Evolutionary conservation across 2,888 invertebrate genomes (phyloP).

Genomic region (Dryomyza anilis): DNA sequence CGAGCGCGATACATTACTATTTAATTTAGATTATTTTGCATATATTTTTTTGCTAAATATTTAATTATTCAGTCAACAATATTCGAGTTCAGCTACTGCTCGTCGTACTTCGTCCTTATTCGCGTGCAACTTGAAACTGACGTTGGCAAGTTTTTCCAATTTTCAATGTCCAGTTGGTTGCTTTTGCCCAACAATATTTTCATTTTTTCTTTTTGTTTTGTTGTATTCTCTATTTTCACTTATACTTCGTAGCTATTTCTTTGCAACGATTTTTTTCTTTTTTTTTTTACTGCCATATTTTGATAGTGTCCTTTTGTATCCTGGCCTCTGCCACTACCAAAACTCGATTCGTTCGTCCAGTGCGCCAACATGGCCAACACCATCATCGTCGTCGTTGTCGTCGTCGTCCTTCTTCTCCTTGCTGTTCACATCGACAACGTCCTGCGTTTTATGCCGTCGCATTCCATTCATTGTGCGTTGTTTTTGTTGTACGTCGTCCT

Average conservation of each 20-base stretch:
- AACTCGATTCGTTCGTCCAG: constrained; percentile 17
- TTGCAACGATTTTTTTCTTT: too few relatives aligned
- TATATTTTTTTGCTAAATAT: too few relatives aligned
- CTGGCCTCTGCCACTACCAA: constrained; percentile 17
- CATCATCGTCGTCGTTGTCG: neutral
- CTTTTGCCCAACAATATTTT: constrained; percentile 11
- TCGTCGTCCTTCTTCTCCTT: neutral
- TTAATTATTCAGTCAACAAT: too few relatives aligned
- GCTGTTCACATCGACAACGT: neutral
- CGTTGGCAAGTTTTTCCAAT: constrained; percentile 9
- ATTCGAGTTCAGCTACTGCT: neutral
- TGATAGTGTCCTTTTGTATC: constrained; percentile 27
- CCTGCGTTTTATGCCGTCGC: too few relatives aligned
- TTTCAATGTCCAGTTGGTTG: constrained; percentile 27
- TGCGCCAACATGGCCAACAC: constrained; percentile 1
- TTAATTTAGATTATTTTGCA: neutral
- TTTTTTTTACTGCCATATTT: constrained; percentile 20
- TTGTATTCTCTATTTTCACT: constrained; percentile 1
- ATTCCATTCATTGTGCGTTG: constrained; percentile 6
- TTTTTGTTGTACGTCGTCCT: constrained; percentile 21
- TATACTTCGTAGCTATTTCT: neutral
- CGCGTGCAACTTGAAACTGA: constrained; percentile 23
- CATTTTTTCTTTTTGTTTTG: constrained; percentile 18
- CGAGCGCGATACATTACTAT: neutral
- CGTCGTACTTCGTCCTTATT: constrained; percentile 8